Evolutionary conservation across 2,113 vertebrate species (phyloP).

Genomic region (Tetrax tetrax): DNA sequence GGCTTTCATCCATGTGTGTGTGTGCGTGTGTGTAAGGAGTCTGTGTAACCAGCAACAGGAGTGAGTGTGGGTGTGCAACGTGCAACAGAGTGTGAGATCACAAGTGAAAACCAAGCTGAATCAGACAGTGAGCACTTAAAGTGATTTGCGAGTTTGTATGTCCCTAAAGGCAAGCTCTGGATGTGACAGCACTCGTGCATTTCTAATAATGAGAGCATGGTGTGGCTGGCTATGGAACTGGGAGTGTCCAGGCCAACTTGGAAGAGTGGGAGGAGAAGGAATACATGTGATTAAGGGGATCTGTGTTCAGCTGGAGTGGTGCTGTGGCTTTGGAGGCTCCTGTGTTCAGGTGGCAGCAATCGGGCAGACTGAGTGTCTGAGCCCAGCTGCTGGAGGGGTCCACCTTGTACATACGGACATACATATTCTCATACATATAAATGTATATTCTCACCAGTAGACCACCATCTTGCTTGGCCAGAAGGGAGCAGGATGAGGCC

Average conservation of each 20-base stretch:
- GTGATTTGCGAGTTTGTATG: background rate
- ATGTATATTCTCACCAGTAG: background rate
- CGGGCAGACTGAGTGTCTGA: background rate
- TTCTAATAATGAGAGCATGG: background rate
- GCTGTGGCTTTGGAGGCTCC: background rate
- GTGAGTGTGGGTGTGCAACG: rapidly evolving
- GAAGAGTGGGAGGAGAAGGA: background rate
- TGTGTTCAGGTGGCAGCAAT: background rate
- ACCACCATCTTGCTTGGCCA: background rate
- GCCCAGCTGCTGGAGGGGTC: background rate
- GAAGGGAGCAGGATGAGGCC: background rate
- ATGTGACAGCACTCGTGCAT: background rate
- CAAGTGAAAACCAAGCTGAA: background rate
- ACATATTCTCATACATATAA: background rate
- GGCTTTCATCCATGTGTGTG: background rate
- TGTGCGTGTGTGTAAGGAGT: background rate
- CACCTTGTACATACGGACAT: background rate
- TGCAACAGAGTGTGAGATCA: no score
- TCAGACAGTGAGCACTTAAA: background rate
- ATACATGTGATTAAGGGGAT: rapidly evolving
- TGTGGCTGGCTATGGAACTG: background rate
- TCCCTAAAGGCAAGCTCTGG: background rate
- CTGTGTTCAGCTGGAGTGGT: background rate
- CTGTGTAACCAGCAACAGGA: background rate
- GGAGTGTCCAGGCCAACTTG: no score